phyloP scores from a whole-genome alignment of 92 coral and sea anemone species.

The Phenganax marumi region DNA sequence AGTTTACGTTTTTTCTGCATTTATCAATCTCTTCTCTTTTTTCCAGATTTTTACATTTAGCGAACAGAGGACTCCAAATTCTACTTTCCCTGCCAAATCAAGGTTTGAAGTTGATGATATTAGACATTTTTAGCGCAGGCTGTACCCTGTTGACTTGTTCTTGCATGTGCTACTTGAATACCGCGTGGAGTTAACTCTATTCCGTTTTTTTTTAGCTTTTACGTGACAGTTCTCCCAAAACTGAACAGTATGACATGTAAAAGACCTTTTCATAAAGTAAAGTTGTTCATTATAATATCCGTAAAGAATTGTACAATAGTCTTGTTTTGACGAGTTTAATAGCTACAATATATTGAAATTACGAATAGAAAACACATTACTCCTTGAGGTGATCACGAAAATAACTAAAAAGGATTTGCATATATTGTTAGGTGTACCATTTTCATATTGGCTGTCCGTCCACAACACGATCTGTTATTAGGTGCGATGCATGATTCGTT shows the following conservation, averaged over 20 bases:
- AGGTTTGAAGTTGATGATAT: neutral
- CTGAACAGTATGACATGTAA: conserved; percentile 31
- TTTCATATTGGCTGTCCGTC: conserved; percentile 42
- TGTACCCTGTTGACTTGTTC: too few relatives aligned
- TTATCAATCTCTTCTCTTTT: neutral
- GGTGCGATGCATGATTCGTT: neutral
- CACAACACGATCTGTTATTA: conserved; percentile 15
- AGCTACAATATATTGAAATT: neutral
- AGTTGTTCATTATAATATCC: neutral
- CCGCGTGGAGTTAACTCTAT: neutral
- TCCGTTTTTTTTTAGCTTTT: conserved; percentile 5
- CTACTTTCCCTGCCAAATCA: neutral
- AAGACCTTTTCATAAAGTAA: conserved; percentile 42
- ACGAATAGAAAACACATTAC: neutral
- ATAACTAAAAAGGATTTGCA: too few relatives aligned
- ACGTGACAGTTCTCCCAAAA: conserved; percentile 32
- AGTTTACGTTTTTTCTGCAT: neutral
- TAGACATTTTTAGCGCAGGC: too few relatives aligned
- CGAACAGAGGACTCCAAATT: conserved; percentile 8
- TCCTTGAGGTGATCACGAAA: neutral
- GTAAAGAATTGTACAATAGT: too few relatives aligned
- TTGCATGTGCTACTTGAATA: neutral
- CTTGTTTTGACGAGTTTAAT: too few relatives aligned
- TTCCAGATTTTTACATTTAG: conserved; percentile 25
- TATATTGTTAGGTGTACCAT: conserved; percentile 17